Conservation (phyloP, 37 sponge, comb jelly and placozoan genomes). For the Beroe forskalii region DNA sequence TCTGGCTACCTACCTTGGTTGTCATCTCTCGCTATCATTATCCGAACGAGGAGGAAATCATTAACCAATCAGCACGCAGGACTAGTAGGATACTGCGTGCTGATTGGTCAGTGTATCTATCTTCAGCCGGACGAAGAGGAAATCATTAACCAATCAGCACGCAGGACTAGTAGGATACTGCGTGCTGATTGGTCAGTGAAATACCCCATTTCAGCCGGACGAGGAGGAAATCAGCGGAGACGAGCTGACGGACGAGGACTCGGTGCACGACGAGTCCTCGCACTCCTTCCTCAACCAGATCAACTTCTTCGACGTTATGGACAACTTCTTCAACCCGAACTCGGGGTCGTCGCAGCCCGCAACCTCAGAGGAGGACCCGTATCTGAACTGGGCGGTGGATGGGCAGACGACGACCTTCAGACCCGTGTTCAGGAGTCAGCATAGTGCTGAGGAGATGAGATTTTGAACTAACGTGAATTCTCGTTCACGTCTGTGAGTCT, state of each 20-base stretch:
- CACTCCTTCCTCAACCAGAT: conserved; percentile 22
- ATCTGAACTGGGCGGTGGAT: conserved; percentile 45
- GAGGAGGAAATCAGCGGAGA: conserved; percentile 56
- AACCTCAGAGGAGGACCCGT: conserved; percentile 39
- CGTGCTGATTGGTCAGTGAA: not conserved
- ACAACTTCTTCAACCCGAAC: conserved; percentile 64
- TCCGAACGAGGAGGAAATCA: too few species aligned
- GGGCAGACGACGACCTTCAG: conserved; percentile 44
- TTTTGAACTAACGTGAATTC: too few species aligned
- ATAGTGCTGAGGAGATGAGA: conserved; percentile 54
- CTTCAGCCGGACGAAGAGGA: too few species aligned
- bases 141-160: too few species aligned
- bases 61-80: too few species aligned
- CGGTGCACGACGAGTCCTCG: not conserved
- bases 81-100: too few species aligned
- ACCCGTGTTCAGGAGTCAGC: conserved; percentile 40
- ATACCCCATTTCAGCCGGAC: not conserved
- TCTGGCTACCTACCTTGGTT: too few species aligned
- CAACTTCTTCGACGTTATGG: conserved; percentile 36
- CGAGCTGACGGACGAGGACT: conserved; percentile 38
- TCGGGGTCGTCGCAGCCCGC: not conserved
- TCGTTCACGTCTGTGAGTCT: too few species aligned
- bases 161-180: too few species aligned
- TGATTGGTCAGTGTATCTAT: too few species aligned
- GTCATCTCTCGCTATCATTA: too few species aligned